These are phyloP conservation scores for Corbicula japonica DNA, from an alignment of 2,888 invertebrate genomes.

Conservation along the genomic window DNA sequence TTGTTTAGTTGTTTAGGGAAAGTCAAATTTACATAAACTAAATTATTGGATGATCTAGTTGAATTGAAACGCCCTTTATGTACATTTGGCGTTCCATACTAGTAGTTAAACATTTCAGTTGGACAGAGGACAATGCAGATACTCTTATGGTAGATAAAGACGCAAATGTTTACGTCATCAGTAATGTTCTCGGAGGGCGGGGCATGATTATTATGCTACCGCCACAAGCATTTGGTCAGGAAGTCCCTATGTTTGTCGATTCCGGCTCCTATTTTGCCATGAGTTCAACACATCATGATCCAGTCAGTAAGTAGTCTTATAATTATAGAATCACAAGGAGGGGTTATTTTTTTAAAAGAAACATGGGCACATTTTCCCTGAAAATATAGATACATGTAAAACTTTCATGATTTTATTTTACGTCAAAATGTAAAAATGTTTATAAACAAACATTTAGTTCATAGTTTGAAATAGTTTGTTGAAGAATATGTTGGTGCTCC, in stretches of 20 bases:
- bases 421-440: too few species aligned
- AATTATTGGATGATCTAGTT: neutral
- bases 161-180: slow-evolving; percentile 34
- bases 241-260: slow-evolving; percentile 26
- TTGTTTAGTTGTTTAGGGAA: neutral
- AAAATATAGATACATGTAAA: too few species aligned
- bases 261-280: slow-evolving; percentile 38
- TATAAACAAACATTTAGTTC: too few species aligned
- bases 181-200: slow-evolving; percentile 30
- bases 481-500: too few species aligned
- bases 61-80: neutral
- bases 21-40: neutral
- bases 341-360: too few species aligned
- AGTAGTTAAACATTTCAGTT: slow-evolving; percentile 24
- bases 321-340: too few species aligned
- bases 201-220: slow-evolving; percentile 38
- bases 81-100: neutral
- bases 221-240: neutral
- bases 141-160: slow-evolving; percentile 41
- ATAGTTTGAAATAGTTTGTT: too few species aligned
- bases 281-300: slow-evolving; percentile 16
- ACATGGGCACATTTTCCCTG: too few species aligned
- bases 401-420: too few species aligned
- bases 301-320: slow-evolving; percentile 10
- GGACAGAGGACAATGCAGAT: slow-evolving; percentile 39